Percentiles rank a stretch among this genome's conserved stretches.
Conservation (phyloP, 1,140 invertebrate species). For the Leptoteleia sp. region DNA sequence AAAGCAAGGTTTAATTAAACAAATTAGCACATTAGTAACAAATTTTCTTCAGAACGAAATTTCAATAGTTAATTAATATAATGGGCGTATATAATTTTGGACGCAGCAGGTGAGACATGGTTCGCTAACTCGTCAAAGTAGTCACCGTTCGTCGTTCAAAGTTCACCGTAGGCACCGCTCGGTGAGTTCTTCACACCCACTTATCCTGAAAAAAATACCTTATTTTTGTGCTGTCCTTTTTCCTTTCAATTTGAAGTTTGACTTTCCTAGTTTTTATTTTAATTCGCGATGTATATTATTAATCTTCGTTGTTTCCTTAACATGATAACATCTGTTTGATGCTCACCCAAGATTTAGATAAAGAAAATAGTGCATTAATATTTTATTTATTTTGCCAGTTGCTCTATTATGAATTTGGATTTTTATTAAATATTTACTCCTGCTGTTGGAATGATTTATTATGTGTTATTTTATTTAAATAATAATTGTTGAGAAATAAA, state of each 20-base stretch:
- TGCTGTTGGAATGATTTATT: too few species aligned
- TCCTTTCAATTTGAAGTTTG: slow-evolving; percentile 18
- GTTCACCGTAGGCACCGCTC: slow-evolving; percentile 87
- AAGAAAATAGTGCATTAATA: slow-evolving; percentile 24
- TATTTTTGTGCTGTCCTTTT: slow-evolving; percentile 50
- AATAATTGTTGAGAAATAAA: too few species aligned
- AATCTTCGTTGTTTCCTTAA: slow-evolving; percentile 19
- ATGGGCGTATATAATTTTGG: slow-evolving; percentile 79
- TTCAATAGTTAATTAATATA: slow-evolving; percentile 65
- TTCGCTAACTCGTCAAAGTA: slow-evolving; percentile 86
- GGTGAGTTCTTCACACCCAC: slow-evolving; percentile 83
- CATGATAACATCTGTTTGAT: slow-evolving; percentile 46
- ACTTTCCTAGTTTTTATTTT: slow-evolving; percentile 15
- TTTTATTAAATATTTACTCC: too few species aligned
- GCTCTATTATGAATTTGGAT: slow-evolving; percentile 3
- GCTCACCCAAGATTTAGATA: slow-evolving; percentile 4
- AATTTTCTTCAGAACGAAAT: neutral
- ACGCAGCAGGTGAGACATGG: slow-evolving; percentile 86
- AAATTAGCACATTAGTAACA: slow-evolving; percentile 6
- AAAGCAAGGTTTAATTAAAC: neutral
- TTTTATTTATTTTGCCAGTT: slow-evolving; percentile 49
- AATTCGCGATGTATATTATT: slow-evolving; percentile 4
- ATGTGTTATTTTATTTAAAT: too few species aligned
- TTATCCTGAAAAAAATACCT: slow-evolving; percentile 46
- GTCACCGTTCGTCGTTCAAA: slow-evolving; percentile 84